Evolutionary conservation across 2,888 invertebrate genomes (phyloP), one percentile per base, ranked within the genome.

Genomic region (Mamestra brassicae): DNA sequence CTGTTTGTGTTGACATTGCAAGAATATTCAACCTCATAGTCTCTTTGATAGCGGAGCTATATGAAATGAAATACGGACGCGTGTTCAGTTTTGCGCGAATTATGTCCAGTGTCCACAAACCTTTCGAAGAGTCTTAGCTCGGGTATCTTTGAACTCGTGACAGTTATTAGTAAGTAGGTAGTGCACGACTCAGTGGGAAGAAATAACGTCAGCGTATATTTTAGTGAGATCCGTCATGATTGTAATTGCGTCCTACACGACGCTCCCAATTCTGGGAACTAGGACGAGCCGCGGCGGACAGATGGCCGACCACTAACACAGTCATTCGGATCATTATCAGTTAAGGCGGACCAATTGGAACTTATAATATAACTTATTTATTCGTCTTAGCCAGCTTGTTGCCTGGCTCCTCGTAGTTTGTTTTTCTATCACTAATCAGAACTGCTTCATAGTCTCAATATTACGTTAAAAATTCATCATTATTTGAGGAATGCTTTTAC

Each of bases 171-270:
- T 50, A 47, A 57, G 36, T 54, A 45, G 11, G 13, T 26, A 70
- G 52, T 65, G 38, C 50, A 45, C 26, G 10, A 55, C 45, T 67
- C 72, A 55, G 66, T 71, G 45, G 54, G 73, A 52, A 67, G 54
- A 47, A 71, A 72, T 65, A 81, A 67, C 66, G 71, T 78, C 78
- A 67, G 36, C 52, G 71, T 62, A 72, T 72, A 80, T 78, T 83
- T 83, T 57, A 74, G 73, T 71, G 54, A 80, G 76, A 78, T 73
- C 76, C 69, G 63, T 69, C 77, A 73, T 73, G 71, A 74, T 65
- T 65, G 73, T 81, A 85, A 84, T 75, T 72, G 84, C 81, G 73
- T 84, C 78, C 77, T 78, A 82, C 85, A 81, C 78, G 75, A 61
- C 77, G 68, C 79, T 76, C 74, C 79, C 81, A 78, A 78, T 83